These are phyloP conservation scores for Bombus confusus DNA, from an alignment of 1,140 invertebrate genomes.

Conservation along the genomic window DNA sequence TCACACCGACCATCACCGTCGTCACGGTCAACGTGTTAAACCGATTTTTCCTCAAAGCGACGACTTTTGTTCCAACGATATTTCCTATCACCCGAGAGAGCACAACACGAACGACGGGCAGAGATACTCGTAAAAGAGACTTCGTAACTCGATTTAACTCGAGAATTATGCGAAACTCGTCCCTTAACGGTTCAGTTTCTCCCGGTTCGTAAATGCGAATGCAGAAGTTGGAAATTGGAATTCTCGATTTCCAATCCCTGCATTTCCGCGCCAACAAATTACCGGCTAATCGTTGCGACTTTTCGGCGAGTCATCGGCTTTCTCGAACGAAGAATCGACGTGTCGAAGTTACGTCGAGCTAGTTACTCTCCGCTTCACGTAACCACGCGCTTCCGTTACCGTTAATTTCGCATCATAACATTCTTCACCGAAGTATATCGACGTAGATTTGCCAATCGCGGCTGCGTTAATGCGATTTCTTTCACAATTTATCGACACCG, in stretches of 20 bases:
- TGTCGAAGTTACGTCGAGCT: no score
- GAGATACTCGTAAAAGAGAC: background rate
- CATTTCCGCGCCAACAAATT: background rate
- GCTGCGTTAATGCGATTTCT: conserved; percentile 35
- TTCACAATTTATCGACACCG: conserved; percentile 27
- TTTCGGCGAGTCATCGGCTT: background rate
- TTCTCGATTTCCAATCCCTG: background rate
- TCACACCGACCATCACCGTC: no score
- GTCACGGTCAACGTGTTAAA: no score
- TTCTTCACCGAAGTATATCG: background rate
- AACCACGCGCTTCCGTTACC: background rate
- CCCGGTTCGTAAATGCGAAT: background rate
- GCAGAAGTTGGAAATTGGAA: background rate
- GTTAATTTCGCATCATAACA: background rate
- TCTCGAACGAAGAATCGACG: background rate
- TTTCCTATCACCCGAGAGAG: background rate
- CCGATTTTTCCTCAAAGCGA: no score
- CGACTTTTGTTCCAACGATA: background rate
- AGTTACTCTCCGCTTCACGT: background rate
- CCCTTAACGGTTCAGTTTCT: background rate
- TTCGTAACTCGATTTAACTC: conserved; percentile 6
- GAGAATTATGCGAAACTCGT: background rate
- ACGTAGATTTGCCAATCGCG: conserved; percentile 3
- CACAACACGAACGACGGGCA: background rate
- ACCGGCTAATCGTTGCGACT: background rate